These are phyloP conservation scores for Ectemnius continuus DNA, from an alignment of 2,888 invertebrate genomes.

Conservation along the genomic window DNA sequence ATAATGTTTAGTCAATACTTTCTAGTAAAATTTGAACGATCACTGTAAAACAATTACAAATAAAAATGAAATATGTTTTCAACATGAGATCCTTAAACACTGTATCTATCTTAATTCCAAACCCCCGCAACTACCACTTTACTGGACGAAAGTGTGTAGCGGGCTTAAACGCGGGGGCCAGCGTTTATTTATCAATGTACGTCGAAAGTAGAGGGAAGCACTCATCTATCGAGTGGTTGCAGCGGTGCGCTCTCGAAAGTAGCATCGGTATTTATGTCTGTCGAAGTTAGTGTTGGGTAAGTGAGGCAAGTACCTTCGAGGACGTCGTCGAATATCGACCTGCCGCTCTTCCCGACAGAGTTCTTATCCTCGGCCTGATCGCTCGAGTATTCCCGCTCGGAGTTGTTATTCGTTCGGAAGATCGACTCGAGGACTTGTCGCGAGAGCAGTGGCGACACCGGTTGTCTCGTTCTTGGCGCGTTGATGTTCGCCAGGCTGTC, in stretches of 20 bases:
- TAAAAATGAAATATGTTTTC: too few relatives aligned
- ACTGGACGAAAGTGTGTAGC: too few relatives aligned
- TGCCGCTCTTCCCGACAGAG: slow-evolving; percentile 59
- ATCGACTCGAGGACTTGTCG: slow-evolving; percentile 69
- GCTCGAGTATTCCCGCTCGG: slow-evolving; percentile 54
- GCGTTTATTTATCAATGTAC: too few relatives aligned
- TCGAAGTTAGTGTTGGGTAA: background rate
- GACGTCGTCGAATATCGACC: slow-evolving; percentile 66
- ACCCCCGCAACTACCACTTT: too few relatives aligned
- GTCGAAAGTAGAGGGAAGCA: too few relatives aligned
- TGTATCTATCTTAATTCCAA: too few relatives aligned
- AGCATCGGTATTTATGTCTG: slow-evolving; percentile 1
- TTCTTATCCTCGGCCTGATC: slow-evolving; percentile 59
- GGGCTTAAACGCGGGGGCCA: too few relatives aligned
- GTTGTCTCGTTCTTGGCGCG: slow-evolving; percentile 57
- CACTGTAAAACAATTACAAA: too few relatives aligned
- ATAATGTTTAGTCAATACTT: too few relatives aligned
- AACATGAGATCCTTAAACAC: too few relatives aligned
- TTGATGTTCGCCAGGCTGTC: slow-evolving; percentile 63
- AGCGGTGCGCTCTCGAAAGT: background rate
- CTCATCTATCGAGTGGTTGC: background rate
- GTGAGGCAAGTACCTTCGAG: slow-evolving; percentile 64
- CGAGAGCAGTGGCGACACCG: slow-evolving; percentile 64
- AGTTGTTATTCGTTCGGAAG: slow-evolving; percentile 69
- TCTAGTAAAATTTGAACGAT: too few relatives aligned